These are phyloP conservation scores for Minunthozetes semirufus DNA, from an alignment of 2,888 invertebrate species.

Conservation along the genomic window DNA sequence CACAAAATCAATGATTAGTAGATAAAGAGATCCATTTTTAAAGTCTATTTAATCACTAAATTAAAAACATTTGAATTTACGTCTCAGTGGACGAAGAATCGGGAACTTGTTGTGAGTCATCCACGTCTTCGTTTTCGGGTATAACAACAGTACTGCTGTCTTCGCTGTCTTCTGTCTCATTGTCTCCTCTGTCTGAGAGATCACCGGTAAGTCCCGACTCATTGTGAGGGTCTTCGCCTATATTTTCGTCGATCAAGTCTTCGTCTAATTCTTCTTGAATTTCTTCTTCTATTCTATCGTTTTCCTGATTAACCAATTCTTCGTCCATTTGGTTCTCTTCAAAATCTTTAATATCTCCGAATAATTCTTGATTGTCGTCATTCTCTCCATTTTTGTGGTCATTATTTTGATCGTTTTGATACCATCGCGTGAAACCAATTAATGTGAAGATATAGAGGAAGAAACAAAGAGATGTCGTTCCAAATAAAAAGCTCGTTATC, in stretches of 20 bases:
- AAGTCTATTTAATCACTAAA: neutral
- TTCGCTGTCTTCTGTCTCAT: conserved; percentile 15
- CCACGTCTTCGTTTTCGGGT: neutral
- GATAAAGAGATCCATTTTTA: neutral
- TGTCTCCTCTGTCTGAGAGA: neutral
- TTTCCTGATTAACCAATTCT: too few species aligned
- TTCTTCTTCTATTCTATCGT: too few species aligned
- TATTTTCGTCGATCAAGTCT: neutral
- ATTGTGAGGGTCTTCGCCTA: neutral
- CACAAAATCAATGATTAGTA: neutral
- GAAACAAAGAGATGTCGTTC: conserved; percentile 26
- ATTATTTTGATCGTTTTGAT: neutral
- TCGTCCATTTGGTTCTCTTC: too few species aligned
- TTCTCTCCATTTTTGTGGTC: neutral
- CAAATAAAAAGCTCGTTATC: conserved; percentile 19
- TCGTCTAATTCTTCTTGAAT: neutral
- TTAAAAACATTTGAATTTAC: neutral
- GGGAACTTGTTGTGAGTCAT: neutral
- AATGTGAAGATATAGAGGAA: conserved; percentile 14
- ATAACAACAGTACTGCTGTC: conserved; percentile 10
- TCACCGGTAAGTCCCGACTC: conserved; percentile 2
- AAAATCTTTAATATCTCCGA: too few species aligned
- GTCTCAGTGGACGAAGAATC: neutral
- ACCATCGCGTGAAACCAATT: neutral
- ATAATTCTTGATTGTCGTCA: neutral